Evolutionary conservation across 1,140 invertebrate species (phyloP), one percentile per base, ranked within the genome.

Genomic region (Brachionus rotundiformis): DNA sequence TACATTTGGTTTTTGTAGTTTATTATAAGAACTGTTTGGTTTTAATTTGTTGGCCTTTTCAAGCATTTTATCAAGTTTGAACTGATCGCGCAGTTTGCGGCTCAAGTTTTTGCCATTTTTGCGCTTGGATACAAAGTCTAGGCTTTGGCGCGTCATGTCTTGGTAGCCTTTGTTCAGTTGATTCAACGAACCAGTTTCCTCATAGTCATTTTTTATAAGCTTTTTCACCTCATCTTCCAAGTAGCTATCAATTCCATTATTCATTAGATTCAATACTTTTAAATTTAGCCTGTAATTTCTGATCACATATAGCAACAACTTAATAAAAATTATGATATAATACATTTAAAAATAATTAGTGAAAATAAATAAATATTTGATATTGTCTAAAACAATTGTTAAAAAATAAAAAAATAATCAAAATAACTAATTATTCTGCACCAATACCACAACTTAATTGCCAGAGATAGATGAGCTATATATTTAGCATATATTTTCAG

Each of bases 241-340:
- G 0, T 39, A 19, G 31, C 13, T 16, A 10, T 54, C 47, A n/a
- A 79, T 59, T 54, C 27, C 27, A 25, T 54, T 79, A 31, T 54
- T 59, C 8, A 39, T n/a, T 16, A 79, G 11, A 63, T 79, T 79
- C 25, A 79, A 61, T 19, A 23, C 33, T 39, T 79, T 79, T 10
- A 79, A 27, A 23, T 63, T 41, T 16, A 79, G 10, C 11, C 36
- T 59, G 33, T 79, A 59, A 39, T 79, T 79, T 59, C 31, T 19
- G 31, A 79, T 19, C 25, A 79, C 13, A 63, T 79, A 79, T 13
- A 79, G 25, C n/a, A 79, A 36, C 10, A 79, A 49, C 76, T 79
- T 77, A n/a, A n/a, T n/a, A n/a, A n/a, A n/a, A n/a, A n/a, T n/a
- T n/a, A n/a, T n/a, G n/a, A n/a, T n/a, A n/a, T n/a, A n/a, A n/a